Evolutionary conservation across 2,797 vertebrate genomes (phyloP).

Genomic region (Notamacropus eugenii): DNA sequence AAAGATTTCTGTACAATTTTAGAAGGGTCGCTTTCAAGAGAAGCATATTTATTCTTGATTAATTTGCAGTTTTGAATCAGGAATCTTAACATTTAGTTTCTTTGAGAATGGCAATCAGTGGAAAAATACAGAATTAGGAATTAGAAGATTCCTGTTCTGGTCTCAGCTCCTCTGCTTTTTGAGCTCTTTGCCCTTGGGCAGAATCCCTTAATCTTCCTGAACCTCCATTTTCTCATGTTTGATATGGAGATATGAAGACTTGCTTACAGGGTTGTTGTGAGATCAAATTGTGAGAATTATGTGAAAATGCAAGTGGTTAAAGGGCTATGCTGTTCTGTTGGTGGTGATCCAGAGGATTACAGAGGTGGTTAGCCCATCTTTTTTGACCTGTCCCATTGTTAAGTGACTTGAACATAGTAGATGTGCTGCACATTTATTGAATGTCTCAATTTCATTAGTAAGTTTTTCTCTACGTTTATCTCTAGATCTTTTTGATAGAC

Average conservation of each 20-base stretch:
- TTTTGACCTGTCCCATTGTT: not conserved
- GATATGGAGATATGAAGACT: not conserved
- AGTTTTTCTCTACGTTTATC: not conserved
- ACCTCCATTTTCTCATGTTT: not conserved
- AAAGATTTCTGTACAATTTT: not conserved
- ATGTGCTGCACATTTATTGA: not conserved
- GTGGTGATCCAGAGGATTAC: not conserved
- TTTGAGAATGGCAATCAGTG: not conserved
- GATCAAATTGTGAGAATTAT: not conserved
- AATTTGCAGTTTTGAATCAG: not conserved
- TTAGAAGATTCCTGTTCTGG: not conserved
- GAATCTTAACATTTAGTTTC: not conserved
- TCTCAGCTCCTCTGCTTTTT: not conserved
- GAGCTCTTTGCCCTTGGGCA: not conserved
- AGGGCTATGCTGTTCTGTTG: fast-evolving
- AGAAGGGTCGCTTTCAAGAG: not conserved
- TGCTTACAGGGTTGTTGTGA: not conserved
- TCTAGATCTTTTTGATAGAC: not conserved
- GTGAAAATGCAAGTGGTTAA: not conserved
- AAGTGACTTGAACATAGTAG: not conserved
- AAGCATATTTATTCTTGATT: not conserved
- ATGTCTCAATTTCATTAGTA: not conserved
- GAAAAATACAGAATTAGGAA: not conserved
- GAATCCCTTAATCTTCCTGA: not conserved
- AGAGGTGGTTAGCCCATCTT: not conserved